Evolutionary conservation across 2,113 vertebrate species (phyloP), one percentile per base, ranked within the genome.

Genomic region (Calonectris borealis): DNA sequence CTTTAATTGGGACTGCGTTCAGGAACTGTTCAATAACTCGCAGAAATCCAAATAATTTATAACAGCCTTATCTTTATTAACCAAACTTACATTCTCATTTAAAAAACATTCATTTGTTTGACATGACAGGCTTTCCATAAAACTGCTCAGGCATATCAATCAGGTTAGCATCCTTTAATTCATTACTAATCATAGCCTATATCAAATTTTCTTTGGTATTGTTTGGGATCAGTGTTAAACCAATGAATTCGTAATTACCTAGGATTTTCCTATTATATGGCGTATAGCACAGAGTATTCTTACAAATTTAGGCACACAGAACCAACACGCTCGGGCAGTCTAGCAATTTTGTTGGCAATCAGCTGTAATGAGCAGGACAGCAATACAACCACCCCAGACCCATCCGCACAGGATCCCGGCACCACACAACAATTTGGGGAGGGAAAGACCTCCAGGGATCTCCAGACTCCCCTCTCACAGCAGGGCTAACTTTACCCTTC

Each of bases 1-100:
- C 90, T 95, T 88, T 94, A 92, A 95, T 88, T 92, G 92, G 79
- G 85, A 90, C 80, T 80, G 58, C 88, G 85, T 90, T 96, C 93
- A 95, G 91, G 86, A 95, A 86, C 95, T 95, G 94, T 89, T 96
- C 94, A 94, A 94, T 96, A 96, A 91, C 94, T 94, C 76, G 61
- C 57, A 97, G 86, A 95, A 94, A 89, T 82, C 94, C 85, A 90
- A 96, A 94, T 93, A 94, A 94, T 97, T 96, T 96, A 96, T 91
- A 95, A 93, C 86, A 79, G 69, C 61, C 88, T 94, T 95, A 97
- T 94, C 94, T 95, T 94, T 94, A 97, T 94, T 95, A 97, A 95
- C 73, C 86, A 94, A 97, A 94, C 88, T 93, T 91, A 86, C 66
- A 62, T 69, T 92, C 90, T 94, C 88, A 91, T 97, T 92, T 83